These are phyloP conservation scores for Callithrix jacchus DNA, from an alignment of 2,113 vertebrate genomes.

Conservation along the genomic window DNA sequence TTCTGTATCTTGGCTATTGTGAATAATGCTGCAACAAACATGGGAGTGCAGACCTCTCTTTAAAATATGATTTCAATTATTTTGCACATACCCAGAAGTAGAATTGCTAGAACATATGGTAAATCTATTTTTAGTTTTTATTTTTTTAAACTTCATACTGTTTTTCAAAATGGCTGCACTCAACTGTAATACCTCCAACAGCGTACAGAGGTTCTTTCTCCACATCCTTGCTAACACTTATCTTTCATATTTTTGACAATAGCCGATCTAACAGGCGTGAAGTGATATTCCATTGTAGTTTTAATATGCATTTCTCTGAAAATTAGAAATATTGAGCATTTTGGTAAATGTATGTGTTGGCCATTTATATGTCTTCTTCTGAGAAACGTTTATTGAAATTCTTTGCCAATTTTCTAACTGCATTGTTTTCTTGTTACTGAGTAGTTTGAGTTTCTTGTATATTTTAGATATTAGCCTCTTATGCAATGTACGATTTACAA, in stretches of 20 bases:
- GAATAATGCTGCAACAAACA: neutral
- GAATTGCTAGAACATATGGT: neutral
- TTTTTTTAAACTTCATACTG: neutral
- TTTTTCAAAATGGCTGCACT: neutral
- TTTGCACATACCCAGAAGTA: neutral
- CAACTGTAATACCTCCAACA: neutral
- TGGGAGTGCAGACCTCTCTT: neutral
- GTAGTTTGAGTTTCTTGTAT: neutral
- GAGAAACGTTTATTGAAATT: neutral
- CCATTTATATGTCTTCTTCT: neutral
- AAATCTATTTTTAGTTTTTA: neutral
- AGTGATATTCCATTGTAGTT: neutral
- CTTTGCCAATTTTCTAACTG: neutral
- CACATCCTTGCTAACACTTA: neutral
- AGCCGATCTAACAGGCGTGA: neutral
- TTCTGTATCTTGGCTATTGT: neutral
- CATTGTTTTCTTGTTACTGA: neutral
- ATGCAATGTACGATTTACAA: neutral
- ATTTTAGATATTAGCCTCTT: neutral
- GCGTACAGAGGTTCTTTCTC: neutral
- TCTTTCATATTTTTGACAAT: neutral
- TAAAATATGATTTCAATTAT: neutral
- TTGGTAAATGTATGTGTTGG: neutral
- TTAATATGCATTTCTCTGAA: neutral
- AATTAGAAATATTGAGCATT: neutral